Base-by-base conservation (phyloP, 1,140 invertebrate genomes). In the Drosophila truncata region DNA sequence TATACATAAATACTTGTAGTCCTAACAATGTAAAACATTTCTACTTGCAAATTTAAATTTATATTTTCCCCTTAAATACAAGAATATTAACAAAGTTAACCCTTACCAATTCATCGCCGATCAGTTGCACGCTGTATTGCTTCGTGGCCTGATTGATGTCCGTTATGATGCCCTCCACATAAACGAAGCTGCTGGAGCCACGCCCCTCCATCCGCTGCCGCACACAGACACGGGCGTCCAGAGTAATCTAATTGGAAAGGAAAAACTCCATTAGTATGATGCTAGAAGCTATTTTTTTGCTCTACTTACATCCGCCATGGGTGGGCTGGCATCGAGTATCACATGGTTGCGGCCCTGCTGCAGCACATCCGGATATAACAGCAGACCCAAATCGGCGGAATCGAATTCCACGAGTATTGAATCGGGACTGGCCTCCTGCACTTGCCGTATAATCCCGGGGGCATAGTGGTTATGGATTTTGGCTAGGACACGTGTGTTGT, bases 301-400 rank as follows among this genome's bases (percentile, higher is more conserved):
- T 27, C 6, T 41, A 83, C 84, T 82, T 82, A 93, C 92, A 85
- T 93, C 91, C 23, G 91, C 96, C 60, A 96, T 94, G 78, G 96
- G 96, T 35, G 98, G 98, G 93, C 97, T 97, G 75, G 98, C 97
- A 93, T 99, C 98, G 92, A 97, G 96, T 80, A 99, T 98, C 80
- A 99, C 95, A 93, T 98, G 97, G 93, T 95, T 97, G 91, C 96
- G 96, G 78, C 96, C 95, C 75, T 94, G 94, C 83, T 96, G 96
- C 81, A 98, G 95, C 64, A 97, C 94, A 93, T 97, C 95, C 92
- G 93, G 94, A 85, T 96, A 96, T 41, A 94, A 93, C 60, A 93
- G 93, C 23, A 93, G 93, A 16, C 85, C 80, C 67, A 94, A 94
- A 49, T 95, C 95, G 62, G 95, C 94, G 78, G 94, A 93, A 93